Base-by-base conservation (phyloP, 2,113 vertebrate species). In the Rhegmatorhina hoffmannsi region DNA sequence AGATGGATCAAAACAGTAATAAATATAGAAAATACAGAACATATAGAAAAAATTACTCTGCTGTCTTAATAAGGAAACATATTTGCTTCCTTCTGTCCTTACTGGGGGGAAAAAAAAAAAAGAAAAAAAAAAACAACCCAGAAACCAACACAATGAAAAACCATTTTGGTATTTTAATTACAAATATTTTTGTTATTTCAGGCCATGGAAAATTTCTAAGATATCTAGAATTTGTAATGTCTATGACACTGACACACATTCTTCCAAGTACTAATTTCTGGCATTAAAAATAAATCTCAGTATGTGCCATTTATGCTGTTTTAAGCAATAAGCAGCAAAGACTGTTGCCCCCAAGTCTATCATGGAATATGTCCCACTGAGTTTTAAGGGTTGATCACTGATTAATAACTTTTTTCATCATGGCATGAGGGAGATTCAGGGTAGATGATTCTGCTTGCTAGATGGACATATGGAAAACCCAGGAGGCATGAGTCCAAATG, bases 351-450 rank as follows among this genome's bases (percentile, higher is more conserved):
- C 18, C 34, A 67, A 19, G 11, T 28, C 8, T 38, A 21, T 47
- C 2, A 47, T 6, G n/a, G 52, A 83, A 83, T 46, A 75, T 0
- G 0, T 33, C 25, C 5, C 33, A 40, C 67, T 58, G 36, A 75
- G 13, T 79, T 90, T 79, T 68, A 77, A 60, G 26, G 49, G 24
- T 17, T 62, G 10, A 52, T 66, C 7, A 33, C 18, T 40, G 7
- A 15, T 25, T 58, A 67, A 31, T n/a, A 67, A 25, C 8, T 23
- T 49, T 82, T 63, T 75, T 64, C 12, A 12, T 59, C 13, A 21
- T 28, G 9, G 11, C 34, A 16, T 23, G 13, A 40, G 24, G 62
- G 5, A 4, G 6, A 36, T 58, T 75, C 67, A 17, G 10, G 6
- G 3, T n/a, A 46, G 21, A 15, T 72, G 25, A 25, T 79, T 90